These are phyloP conservation scores for Drosophila niveifrons DNA, from an alignment of 2,888 invertebrate genomes.

Conservation along the genomic window DNA sequence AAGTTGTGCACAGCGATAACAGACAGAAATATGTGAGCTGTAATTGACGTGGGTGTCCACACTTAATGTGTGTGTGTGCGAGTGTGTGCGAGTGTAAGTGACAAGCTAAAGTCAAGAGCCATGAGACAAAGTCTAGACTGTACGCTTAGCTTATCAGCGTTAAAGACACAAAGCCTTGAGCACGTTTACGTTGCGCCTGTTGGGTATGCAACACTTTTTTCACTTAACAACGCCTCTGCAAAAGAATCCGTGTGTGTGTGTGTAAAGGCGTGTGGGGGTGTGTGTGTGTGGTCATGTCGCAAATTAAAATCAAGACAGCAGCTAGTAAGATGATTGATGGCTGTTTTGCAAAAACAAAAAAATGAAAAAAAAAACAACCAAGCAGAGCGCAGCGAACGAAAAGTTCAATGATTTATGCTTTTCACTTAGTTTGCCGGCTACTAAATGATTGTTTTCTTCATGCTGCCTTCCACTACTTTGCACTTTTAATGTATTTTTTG, in stretches of 20 bases:
- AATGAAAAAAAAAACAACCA: background rate
- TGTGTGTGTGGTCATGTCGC: constrained; percentile 53
- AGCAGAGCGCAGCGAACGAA: constrained; percentile 15
- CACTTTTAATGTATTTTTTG: constrained; percentile 77
- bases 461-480: constrained; percentile 62
- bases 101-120: constrained; percentile 4
- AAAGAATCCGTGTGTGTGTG: constrained; percentile 21
- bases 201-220: constrained; percentile 57
- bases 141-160: constrained; percentile 60
- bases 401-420: constrained; percentile 79
- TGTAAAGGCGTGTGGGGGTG: constrained; percentile 5
- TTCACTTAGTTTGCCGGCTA: constrained; percentile 53
- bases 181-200: constrained; percentile 57
- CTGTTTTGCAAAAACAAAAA: constrained; percentile 48
- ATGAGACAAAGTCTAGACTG: constrained; percentile 19
- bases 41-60: constrained; percentile 1
- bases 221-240: background rate
- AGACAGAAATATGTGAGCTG: constrained; percentile 17
- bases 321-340: constrained; percentile 71
- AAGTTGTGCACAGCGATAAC: constrained; percentile 31
- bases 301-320: constrained; percentile 75
- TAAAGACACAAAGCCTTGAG: constrained; percentile 54
- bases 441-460: constrained; percentile 75
- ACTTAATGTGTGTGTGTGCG: background rate
- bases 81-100: background rate